These are phyloP conservation scores for Orthosia gracilis DNA, from an alignment of 2,888 invertebrate species.

Conservation along the genomic window DNA sequence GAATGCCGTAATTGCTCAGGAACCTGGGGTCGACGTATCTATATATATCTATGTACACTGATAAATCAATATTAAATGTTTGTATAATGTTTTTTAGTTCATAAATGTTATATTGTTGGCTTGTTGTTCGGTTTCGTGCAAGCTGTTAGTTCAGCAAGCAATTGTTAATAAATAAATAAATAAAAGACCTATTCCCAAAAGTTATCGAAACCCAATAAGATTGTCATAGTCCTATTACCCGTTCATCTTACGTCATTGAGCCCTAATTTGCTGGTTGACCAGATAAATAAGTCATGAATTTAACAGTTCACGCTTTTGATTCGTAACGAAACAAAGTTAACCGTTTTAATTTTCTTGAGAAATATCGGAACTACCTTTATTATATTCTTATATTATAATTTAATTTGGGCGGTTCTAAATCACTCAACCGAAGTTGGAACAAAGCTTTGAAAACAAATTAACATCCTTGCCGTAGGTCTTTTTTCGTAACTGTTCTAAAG, in stretches of 20 bases:
- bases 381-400: background rate
- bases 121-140: too few species aligned
- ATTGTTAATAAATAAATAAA: background rate
- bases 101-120: too few species aligned
- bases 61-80: too few species aligned
- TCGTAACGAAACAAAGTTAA: slow-evolving; percentile 1
- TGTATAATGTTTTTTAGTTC: too few species aligned
- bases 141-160: background rate
- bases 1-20: too few species aligned
- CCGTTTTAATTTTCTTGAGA: slow-evolving; percentile 18
- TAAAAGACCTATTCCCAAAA: background rate
- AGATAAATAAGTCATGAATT: slow-evolving; percentile 27
- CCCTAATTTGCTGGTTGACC: slow-evolving; percentile 29
- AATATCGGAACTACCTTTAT: slow-evolving; percentile 15
- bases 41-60: too few species aligned
- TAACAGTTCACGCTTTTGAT: slow-evolving; percentile 26
- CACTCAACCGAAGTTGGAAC: background rate
- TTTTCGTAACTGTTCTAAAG: background rate
- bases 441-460: slow-evolving; percentile 2
- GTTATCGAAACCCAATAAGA: slow-evolving; percentile 10
- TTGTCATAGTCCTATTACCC: slow-evolving; percentile 11
- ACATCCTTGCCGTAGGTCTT: background rate
- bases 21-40: too few species aligned
- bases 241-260: slow-evolving; percentile 16
- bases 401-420: background rate